Base-by-base conservation (phyloP, 2,888 invertebrate species). In the Stenoptilia bipunctidactyla region DNA sequence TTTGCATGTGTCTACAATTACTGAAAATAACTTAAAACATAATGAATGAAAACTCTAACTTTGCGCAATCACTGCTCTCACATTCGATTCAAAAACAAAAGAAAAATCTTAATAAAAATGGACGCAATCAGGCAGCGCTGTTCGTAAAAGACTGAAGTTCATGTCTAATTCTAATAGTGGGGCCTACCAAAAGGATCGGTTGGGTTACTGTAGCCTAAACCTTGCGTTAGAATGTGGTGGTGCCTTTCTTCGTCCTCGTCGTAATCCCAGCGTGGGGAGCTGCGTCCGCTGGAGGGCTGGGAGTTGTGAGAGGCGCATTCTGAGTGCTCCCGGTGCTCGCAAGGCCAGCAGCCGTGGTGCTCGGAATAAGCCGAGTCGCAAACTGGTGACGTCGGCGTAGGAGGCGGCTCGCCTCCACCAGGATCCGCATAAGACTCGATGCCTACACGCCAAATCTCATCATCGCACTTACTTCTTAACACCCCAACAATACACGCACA, bases 331-430 rank as follows among this genome's bases (percentile, higher is more conserved):
- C 36, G 42, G 43, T 73, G 76, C 51, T 82, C 82, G 61, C 82
- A 77, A 42, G 82, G 80, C 76, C 80, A 79, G 54, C 80, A 79
- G 45, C 77, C 77, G 56, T 73, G 73, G 55, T 83, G 84, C 49
- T 84, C 84, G 45, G 82, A 82, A 66, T 64, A 84, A 46, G 79
- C 85, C 41, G 77, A 83, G 68, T 79, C 86, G 67, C 69, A 83
- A 51, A 75, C 79, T 39, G 77, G 85, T 44, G 79, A 85, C 49
- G 73, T 76, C 56, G 79, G 85, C 48, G 82, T 75, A 40, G 76
- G 76, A 15, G 82, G 79, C 37, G 76, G 77, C 62, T 71, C 71
- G 40, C 79, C 82, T 58, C 80, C 82, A 9, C 82, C 83, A 15
- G 80, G 80, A 50, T 82, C 83, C 51, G 71, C 74, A 55, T 71